Percentiles rank a stretch among this genome's conserved stretches.
phyloP scores from a whole-genome alignment of 2,888 invertebrate species.

The Adelphocoris suturalis region DNA sequence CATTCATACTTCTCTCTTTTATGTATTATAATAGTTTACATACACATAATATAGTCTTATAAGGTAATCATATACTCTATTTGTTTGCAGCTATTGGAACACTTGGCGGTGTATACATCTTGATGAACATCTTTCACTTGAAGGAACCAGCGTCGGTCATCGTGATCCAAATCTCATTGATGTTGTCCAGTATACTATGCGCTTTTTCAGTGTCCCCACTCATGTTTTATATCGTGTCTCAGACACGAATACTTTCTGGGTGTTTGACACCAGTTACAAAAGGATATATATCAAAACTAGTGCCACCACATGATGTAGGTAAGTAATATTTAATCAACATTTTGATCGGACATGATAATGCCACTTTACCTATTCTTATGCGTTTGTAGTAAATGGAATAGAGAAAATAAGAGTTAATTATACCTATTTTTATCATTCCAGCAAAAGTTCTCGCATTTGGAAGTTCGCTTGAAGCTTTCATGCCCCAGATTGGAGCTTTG shows the following conservation, averaged over 20 bases:
- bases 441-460: slow-evolving; percentile 50
- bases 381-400: too few relatives aligned
- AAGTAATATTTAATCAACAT: not conserved
- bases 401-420: too few relatives aligned
- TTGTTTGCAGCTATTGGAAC: slow-evolving; percentile 47
- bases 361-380: too few relatives aligned
- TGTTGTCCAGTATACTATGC: not conserved
- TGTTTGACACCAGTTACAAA: slow-evolving; percentile 7
- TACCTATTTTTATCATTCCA: not conserved
- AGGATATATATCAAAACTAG: slow-evolving; percentile 12
- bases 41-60: too few relatives aligned
- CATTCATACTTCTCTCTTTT: too few relatives aligned
- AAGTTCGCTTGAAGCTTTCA: slow-evolving; percentile 52
- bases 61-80: too few relatives aligned
- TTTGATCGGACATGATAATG: too few relatives aligned
- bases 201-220: not conserved
- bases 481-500: slow-evolving; percentile 50
- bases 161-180: not conserved
- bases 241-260: not conserved
- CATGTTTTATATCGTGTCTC: not conserved
- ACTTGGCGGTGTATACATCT: slow-evolving; percentile 38
- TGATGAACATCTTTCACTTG: slow-evolving; percentile 4
- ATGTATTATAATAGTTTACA: too few relatives aligned
- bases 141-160: not conserved
- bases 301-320: slow-evolving; percentile 48